phyloP scores from a whole-genome alignment of 2,113 vertebrate genomes.

The Grammomys dolichurus region DNA sequence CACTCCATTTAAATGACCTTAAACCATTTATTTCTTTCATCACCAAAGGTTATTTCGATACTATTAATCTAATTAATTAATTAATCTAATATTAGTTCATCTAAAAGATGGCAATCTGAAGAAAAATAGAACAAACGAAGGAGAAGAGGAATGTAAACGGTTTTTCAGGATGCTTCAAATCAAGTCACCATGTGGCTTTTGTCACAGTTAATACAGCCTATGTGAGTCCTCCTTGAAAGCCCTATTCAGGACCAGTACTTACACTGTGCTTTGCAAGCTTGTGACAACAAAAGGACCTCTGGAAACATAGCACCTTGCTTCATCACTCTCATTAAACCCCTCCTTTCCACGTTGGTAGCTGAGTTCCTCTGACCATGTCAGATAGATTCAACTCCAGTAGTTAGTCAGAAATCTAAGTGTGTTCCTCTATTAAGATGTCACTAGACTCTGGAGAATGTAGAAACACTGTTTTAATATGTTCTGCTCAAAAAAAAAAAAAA shows the following conservation, averaged over 20 bases:
- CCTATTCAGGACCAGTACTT: background rate
- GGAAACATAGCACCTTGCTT: background rate
- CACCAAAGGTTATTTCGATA: background rate
- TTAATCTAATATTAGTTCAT: background rate
- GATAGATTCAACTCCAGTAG: background rate
- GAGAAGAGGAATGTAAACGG: background rate
- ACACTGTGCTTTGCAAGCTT: slow-evolving; percentile 12
- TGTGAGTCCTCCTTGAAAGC: background rate
- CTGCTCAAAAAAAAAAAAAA: slow-evolving; percentile 19
- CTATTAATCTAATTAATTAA: background rate
- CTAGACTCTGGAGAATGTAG: background rate
- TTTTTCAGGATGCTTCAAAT: slow-evolving; percentile 3
- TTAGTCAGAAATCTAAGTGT: slow-evolving; percentile 37
- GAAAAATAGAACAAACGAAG: background rate
- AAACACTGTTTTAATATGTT: background rate
- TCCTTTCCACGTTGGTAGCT: background rate
- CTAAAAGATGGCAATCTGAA: background rate
- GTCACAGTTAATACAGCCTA: background rate
- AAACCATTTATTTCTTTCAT: background rate
- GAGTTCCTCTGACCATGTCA: slow-evolving; percentile 35
- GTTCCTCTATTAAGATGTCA: background rate
- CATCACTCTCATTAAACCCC: background rate
- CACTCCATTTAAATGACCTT: background rate
- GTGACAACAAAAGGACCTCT: background rate
- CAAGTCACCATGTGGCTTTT: background rate